Conservation (phyloP, 2,888 invertebrate genomes). For the Rapana venosa region DNA sequence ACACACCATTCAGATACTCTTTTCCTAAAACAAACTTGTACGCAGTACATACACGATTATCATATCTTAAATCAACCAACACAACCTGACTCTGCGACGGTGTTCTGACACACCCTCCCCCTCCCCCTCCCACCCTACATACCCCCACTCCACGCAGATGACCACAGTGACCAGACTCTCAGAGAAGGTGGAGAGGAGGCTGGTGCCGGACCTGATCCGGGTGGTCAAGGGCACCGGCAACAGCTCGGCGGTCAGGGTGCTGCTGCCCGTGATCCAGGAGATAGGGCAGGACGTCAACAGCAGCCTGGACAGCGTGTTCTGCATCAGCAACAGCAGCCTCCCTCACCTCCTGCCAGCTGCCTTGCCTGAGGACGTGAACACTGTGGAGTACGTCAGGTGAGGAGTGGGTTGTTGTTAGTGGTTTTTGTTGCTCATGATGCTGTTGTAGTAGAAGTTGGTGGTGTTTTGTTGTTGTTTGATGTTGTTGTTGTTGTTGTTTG, state of each 20-base stretch:
- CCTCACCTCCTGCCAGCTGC: conserved; percentile 53
- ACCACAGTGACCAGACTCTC: conserved; percentile 52
- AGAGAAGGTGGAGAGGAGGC: conserved; percentile 50
- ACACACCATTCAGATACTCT: no score
- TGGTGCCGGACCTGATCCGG: conserved; percentile 53
- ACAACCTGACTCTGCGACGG: no score
- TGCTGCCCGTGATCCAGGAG: conserved; percentile 52
- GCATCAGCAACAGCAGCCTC: conserved; percentile 50
- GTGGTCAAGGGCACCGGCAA: conserved; percentile 55
- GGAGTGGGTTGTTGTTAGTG: not conserved
- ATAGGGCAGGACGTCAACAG: conserved; percentile 54
- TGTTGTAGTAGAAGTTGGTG: no score
- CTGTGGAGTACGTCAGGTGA: conserved; percentile 64
- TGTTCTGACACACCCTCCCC: no score
- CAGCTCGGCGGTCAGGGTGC: conserved; percentile 47
- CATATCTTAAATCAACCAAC: no score
- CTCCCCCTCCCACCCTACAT: no score
- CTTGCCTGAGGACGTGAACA: conserved; percentile 49
- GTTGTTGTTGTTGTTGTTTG: not conserved
- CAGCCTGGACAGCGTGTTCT: conserved; percentile 53
- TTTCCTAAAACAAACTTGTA: no score
- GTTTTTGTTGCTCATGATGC: not conserved
- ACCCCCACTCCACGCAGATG: conserved; percentile 50
- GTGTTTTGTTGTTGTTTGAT: no score
- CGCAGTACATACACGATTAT: no score